Percentiles rank a stretch among this genome's conserved stretches.
These are phyloP conservation scores for Tetraneura akinire DNA, from an alignment of 1,140 invertebrate genomes.

Conservation along the genomic window DNA sequence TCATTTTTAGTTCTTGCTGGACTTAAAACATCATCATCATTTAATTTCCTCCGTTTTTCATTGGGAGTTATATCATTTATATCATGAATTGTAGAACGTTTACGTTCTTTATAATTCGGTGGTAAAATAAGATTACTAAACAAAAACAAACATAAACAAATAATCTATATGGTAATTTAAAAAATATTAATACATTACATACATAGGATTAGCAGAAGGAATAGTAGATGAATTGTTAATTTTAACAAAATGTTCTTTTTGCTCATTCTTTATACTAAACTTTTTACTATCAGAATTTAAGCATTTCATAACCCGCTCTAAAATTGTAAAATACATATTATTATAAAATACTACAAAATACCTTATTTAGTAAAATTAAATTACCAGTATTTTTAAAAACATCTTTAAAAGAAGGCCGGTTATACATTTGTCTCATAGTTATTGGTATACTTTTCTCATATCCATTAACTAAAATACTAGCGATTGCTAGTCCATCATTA, in stretches of 20 bases:
- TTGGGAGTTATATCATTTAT: neutral
- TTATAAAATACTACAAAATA: neutral
- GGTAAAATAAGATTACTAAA: neutral
- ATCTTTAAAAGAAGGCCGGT: neutral
- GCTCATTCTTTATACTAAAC: slow-evolving; percentile 1
- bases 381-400: slow-evolving; percentile 28
- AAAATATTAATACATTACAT: neutral
- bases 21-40: neutral
- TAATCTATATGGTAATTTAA: neutral
- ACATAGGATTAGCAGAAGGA: neutral
- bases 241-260: neutral
- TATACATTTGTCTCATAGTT: neutral
- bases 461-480: slow-evolving; percentile 24
- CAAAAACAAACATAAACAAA: neutral
- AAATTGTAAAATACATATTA: neutral
- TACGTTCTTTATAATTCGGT: neutral
- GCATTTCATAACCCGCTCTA: slow-evolving; percentile 1
- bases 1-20: neutral
- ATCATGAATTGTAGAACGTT: neutral
- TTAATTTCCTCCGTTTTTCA: slow-evolving; percentile 35
- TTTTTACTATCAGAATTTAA: neutral
- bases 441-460: slow-evolving; percentile 23
- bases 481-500: slow-evolving; percentile 2
- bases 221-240: neutral
- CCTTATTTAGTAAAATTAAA: neutral